Base-by-base conservation (phyloP, 2,888 invertebrate genomes). In the Neoascia interrupta region DNA sequence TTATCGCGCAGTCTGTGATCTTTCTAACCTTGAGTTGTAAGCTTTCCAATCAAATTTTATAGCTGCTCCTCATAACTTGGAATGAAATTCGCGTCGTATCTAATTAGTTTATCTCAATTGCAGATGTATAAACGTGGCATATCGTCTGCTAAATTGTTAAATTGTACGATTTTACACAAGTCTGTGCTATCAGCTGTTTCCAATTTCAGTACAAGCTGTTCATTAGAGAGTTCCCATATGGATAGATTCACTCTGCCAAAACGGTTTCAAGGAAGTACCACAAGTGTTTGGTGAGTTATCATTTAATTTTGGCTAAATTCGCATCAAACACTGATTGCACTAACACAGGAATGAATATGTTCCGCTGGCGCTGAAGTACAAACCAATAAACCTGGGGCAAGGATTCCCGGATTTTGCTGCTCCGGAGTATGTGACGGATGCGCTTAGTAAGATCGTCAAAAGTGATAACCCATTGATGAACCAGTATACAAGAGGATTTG, bases 401-500 rank as follows among this genome's bases (percentile, higher is more conserved):
- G 98, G 98, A 0, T 98, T 98, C 88, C 97, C 98, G 0, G 97
- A 98, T 89, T 98, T 94, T 89, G 92, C 94, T 81, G 93, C 96
- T 2, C 97, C 98, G 0, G 91, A 92, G 41, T 93, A 94, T 90
- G 94, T 98, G 1, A 93, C 94, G 0, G 91, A 95, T 83, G 93
- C 95, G 2, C 89, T 98, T 64, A 91, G 92, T 0, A 91, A 93
- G 11, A 92, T 93, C 15, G 91, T 94, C 0, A 89, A 87, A 0
- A 92, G 92, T 69, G 91, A 92, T 0, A 94, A 97, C 89, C 92
- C 93, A 15, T 88, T 96, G 5, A 86, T 96, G 28, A 94, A 98
- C 87, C 98, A 99, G 86, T 99, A 99, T 84, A 97, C 98, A 0
- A 91, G 98, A 85, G 96, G 97, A 85, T 97, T 94, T 92, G 97